phyloP scores from a whole-genome alignment of 2,797 vertebrate genomes.

The Vespertilio murinus region DNA sequence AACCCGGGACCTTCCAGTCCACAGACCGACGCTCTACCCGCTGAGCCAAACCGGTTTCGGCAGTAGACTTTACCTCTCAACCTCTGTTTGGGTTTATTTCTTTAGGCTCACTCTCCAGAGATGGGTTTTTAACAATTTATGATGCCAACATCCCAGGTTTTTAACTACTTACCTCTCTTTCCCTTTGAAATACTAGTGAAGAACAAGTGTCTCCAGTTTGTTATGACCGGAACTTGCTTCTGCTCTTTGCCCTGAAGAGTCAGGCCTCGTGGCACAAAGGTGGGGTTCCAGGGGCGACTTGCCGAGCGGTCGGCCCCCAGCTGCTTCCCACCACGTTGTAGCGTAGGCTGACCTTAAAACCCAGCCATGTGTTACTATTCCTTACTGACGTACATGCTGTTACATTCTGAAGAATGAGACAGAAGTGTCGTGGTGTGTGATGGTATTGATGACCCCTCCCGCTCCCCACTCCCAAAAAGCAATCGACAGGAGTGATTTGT shows the following conservation, averaged over 20 bases:
- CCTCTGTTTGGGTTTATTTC: background rate
- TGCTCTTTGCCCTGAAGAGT: background rate
- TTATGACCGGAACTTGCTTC: background rate
- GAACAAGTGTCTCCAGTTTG: background rate
- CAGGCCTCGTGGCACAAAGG: background rate
- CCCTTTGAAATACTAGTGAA: background rate
- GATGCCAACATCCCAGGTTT: background rate
- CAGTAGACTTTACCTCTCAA: background rate
- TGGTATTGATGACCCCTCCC: background rate
- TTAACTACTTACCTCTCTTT: background rate
- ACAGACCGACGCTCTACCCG: too few species aligned
- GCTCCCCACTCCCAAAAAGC: background rate
- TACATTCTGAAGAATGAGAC: background rate
- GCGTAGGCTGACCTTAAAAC: background rate
- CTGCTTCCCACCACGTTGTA: background rate
- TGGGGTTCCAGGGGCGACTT: background rate
- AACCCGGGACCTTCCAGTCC: too few species aligned
- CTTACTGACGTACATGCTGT: background rate
- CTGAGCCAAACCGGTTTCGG: too few species aligned
- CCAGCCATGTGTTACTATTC: background rate
- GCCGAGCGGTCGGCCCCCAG: background rate
- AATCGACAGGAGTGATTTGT: background rate
- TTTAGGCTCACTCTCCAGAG: background rate
- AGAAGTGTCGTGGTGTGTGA: background rate
- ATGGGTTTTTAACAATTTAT: background rate